Conservation (phyloP, 2,113 vertebrate species). For the Electrona antarctica region DNA sequence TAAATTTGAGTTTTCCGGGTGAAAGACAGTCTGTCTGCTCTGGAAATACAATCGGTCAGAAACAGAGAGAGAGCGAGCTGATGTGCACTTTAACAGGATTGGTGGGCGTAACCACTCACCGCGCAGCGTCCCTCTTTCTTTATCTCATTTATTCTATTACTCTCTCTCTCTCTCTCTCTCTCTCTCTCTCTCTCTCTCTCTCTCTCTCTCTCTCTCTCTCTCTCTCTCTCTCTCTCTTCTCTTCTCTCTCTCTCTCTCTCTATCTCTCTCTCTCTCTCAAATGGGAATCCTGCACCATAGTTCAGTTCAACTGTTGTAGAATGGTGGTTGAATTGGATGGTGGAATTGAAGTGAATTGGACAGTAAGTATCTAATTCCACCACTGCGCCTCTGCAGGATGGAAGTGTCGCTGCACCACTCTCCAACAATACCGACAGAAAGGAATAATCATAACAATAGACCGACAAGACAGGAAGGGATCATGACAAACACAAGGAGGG, state of each 20-base stretch:
- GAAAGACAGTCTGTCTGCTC: conserved; percentile 59
- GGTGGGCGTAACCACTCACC: conserved; percentile 56
- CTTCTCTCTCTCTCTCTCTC: conserved; percentile 24
- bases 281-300: conserved; percentile 14
- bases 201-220: conserved; percentile 24
- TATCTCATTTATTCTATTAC: conserved; percentile 70
- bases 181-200: conserved; percentile 62
- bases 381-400: conserved; percentile 10
- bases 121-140: conserved; percentile 62
- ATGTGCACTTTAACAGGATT: conserved; percentile 75
- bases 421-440: conserved; percentile 48
- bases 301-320: not conserved
- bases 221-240: not conserved
- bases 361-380: conserved; percentile 1
- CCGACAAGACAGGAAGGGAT: conserved; percentile 12
- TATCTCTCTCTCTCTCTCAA: not conserved
- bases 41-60: conserved; percentile 64
- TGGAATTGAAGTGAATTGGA: not conserved
- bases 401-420: conserved; percentile 28
- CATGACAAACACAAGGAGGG: conserved; percentile 44
- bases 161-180: conserved; percentile 22
- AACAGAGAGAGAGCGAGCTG: conserved; percentile 63
- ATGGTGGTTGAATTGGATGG: conserved; percentile 47
- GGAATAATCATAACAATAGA: conserved; percentile 46
- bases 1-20: conserved; percentile 73